phyloP scores from a whole-genome alignment of 2,888 invertebrate genomes.

The Aphodius granarius region DNA sequence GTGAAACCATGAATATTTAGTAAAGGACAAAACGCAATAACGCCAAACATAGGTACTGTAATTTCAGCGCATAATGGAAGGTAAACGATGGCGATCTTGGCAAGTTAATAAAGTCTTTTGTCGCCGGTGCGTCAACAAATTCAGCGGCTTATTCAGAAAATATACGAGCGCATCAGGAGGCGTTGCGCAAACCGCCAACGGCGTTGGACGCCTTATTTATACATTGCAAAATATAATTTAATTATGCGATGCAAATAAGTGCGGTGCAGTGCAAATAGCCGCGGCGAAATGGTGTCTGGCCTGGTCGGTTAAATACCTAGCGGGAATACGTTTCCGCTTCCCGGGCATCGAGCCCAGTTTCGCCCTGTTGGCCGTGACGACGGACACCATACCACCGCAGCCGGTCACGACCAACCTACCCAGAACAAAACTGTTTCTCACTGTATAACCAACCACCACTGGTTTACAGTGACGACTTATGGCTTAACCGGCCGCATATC shows the following conservation, averaged over 20 bases:
- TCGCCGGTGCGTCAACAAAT: background rate
- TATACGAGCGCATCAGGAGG: background rate
- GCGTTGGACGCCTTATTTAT: background rate
- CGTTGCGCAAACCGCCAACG: background rate
- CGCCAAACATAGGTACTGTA: background rate
- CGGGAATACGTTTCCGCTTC: background rate
- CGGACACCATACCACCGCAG: background rate
- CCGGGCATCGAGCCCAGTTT: background rate
- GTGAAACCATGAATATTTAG: background rate
- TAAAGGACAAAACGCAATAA: background rate
- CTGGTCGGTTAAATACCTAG: conserved; percentile 1
- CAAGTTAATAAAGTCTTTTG: background rate
- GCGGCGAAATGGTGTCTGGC: conserved; percentile 2
- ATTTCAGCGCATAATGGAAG: background rate
- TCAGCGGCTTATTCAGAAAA: background rate
- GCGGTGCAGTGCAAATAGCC: conserved; percentile 6
- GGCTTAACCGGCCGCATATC: background rate
- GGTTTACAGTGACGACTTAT: background rate
- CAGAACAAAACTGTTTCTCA: conserved; percentile 33
- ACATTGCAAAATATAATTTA: conserved; percentile 21
- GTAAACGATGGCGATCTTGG: background rate
- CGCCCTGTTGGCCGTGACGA: background rate
- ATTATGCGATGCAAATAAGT: conserved; percentile 27
- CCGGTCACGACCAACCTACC: conserved; percentile 34
- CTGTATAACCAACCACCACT: background rate